Conservation (phyloP, 2,797 vertebrate genomes). For the Podargus strigoides region DNA sequence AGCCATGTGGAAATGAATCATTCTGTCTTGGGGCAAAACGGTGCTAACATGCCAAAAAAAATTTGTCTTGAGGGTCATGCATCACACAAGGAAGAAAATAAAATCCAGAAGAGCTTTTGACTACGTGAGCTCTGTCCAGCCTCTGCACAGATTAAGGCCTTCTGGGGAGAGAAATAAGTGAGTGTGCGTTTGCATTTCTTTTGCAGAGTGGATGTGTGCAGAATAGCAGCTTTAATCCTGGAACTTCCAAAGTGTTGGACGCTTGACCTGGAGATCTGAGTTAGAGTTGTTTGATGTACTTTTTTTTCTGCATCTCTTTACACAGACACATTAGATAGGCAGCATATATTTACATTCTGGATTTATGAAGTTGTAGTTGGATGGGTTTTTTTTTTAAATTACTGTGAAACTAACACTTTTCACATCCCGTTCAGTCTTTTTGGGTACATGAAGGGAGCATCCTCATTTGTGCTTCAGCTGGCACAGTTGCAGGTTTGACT, state of each 20-base stretch:
- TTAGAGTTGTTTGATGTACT: conserved; percentile 35
- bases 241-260: conserved; percentile 2
- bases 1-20: neutral
- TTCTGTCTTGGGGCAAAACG: neutral
- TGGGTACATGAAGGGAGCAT: neutral
- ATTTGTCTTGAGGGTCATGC: neutral
- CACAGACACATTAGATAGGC: conserved; percentile 32
- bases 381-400: conserved; percentile 20
- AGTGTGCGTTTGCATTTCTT: conserved; percentile 25
- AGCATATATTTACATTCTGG: conserved; percentile 30
- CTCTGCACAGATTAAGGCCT: neutral
- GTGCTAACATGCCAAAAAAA: neutral
- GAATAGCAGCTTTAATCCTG: conserved; percentile 51
- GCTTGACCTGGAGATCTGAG: conserved; percentile 54
- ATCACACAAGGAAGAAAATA: neutral
- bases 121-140: neutral
- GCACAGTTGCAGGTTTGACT: neutral
- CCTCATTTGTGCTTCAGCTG: neutral
- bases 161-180: neutral
- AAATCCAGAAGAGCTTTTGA: neutral
- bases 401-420: conserved; percentile 44
- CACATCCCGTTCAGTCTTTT: neutral
- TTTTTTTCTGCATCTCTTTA: conserved; percentile 25
- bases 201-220: conserved; percentile 3
- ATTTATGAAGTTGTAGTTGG: conserved; percentile 10